Base-by-base conservation (phyloP, 1,140 invertebrate genomes). In the Cotesia vestalis region DNA sequence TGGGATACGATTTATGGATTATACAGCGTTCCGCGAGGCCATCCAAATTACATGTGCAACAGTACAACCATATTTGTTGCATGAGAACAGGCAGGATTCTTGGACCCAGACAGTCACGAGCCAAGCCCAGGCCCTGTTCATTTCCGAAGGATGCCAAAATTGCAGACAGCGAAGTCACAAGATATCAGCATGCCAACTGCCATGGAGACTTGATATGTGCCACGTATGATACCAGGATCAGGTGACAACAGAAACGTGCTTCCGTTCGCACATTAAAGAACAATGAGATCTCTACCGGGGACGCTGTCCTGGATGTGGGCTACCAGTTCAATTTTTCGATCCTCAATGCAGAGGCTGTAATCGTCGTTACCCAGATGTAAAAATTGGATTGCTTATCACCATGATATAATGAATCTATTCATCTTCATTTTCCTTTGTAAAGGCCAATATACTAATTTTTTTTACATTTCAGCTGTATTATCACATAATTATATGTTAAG, bases 241-340 rank as follows among this genome's bases (percentile, higher is more conserved):
- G 11, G 38, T 66, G 6, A 66, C 63, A 4, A 46, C 63, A 4
- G 63, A 4, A 8, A 66, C 63, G 4, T 66, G 63, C 35, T 66
- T 36, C 35, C 63, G 38, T 0, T 38, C 63, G 1, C 63, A 66
- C 14, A 36, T 4, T 12, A 36, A 12, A 12, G 35, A 38, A 17
- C 11, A 46, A 9, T 1, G 17, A 4, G 38, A 27, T 14, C 17
- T 14, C 11, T 66, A n/a, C 14, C 12, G 40, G 34, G 63, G n/a
- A 14, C 63, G 35, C 11, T 66, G 63, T 36, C 63, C 4, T 40
- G 27, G 34, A 38, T 66, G 63, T 40, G 63, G 63, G 12, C n/a
- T 40, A n/a, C 35, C 4, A 5, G 3, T 66, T 1, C 9, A 40
- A 6, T 17, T 66, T 8, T 66, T 66, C 36, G 36, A 66, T 46